These are phyloP conservation scores for Trissoscelio sp. DNA, from an alignment of 2,888 invertebrate genomes.

Conservation along the genomic window DNA sequence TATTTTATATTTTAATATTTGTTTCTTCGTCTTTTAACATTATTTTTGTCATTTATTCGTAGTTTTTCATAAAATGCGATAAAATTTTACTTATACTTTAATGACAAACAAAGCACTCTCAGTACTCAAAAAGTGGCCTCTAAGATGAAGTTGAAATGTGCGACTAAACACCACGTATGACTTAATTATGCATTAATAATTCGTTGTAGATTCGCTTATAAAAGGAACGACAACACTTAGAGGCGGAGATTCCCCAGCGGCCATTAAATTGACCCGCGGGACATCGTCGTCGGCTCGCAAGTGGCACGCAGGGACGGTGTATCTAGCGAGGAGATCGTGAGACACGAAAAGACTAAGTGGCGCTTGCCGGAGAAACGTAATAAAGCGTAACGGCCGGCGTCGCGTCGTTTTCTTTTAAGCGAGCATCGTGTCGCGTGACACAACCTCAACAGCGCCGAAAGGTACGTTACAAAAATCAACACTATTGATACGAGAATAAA, in stretches of 20 bases:
- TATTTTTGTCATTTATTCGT: too few species aligned
- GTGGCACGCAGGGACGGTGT: constrained; percentile 47
- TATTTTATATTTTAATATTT: too few species aligned
- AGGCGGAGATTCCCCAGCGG: constrained; percentile 36
- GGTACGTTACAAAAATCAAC: constrained; percentile 40
- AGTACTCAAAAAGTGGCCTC: too few species aligned
- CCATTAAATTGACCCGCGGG: constrained; percentile 52
- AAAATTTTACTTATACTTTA: neutral
- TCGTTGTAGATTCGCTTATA: constrained; percentile 28
- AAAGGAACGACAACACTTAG: constrained; percentile 34
- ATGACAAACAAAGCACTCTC: constrained; percentile 21
- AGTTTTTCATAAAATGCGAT: too few species aligned
- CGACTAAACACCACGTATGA: constrained; percentile 33
- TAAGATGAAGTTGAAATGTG: neutral
- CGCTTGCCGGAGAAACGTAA: constrained; percentile 34
- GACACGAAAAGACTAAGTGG: constrained; percentile 54
- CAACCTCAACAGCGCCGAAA: constrained; percentile 5
- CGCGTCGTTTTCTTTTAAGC: constrained; percentile 22
- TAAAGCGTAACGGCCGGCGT: constrained; percentile 43
- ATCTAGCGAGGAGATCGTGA: constrained; percentile 52
- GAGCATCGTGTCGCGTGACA: constrained; percentile 37
- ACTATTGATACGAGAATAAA: constrained; percentile 11
- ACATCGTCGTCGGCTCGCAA: constrained; percentile 26
- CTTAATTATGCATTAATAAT: constrained; percentile 47
- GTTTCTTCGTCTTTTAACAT: too few species aligned